Base-by-base conservation (phyloP, 2,888 invertebrate species). In the Graphium colonna region DNA sequence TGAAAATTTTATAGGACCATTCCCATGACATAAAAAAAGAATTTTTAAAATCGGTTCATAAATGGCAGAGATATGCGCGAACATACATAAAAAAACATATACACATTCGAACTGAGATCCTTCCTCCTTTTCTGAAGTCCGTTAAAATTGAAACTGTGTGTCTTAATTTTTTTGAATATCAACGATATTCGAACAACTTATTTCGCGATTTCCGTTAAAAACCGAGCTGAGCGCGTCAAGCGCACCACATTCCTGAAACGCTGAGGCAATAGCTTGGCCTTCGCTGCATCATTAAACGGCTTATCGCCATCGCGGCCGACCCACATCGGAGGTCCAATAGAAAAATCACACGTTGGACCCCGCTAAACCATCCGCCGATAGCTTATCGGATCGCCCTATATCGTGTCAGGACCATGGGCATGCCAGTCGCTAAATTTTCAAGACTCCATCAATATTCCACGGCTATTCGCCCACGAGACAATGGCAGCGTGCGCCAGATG, bases 261-360 rank as follows among this genome's bases (percentile, higher is more conserved):
- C 48, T 44, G 31, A 28, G 31, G 48, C 43, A 44, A 44, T 39
- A 44, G 39, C 43, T 53, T 43, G 53, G 18, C 48, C 53, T 48
- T 53, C 47, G 48, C 10, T n/a, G 39, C 47, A 43, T 46, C 41
- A 47, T 55, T 42, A 36, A 36, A 36, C 49, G 52, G 57, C 68
- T 73, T 77, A 77, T 77, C 77, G 44, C 49, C 56, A 66, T n/a
- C n/a, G n/a, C 28, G 66, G 70, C 56, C 69, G 80, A 79, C 82
- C 80, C 75, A 81, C 69, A 79, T 82, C 67, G 62, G 41, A 64
- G 65, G 71, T 58, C 75, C 77, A 77, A 79, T 79, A 76, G 68
- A 81, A 82, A 83, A 85, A 81, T 80, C 79, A 78, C 77, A 79
- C 79, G 78, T 79, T 78, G 68, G 69, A 64, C 64, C 64, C 68